Base-by-base conservation (phyloP, 2,113 vertebrate species). In the Dromaius novaehollandiae region DNA sequence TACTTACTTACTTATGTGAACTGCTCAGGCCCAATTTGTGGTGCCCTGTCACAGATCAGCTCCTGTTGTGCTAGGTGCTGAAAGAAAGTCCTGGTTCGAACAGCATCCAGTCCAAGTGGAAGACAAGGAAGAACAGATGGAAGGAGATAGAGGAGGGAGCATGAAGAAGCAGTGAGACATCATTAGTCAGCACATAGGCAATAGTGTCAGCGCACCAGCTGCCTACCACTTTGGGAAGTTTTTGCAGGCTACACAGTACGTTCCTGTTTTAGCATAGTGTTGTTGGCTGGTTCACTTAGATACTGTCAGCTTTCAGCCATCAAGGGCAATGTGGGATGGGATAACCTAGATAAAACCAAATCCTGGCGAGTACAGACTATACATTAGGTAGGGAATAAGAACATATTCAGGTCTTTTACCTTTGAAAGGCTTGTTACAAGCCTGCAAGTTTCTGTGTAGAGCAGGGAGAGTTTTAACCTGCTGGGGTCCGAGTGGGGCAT, bases 131-230 rank as follows among this genome's bases (percentile, higher is more conserved):
- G 48, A 63, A 53, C 95, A 96, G 93, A 94, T 95, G 95, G 95
- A 53, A 94, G 56, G 66, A 81, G 71, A 63, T 48, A 90, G 85
- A 44, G 85, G 69, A 80, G 66, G 48, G 58, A 83, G 89, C 71
- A 77, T 71, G 89, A 88, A 70, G 78, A 73, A 76, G 40, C 18
- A 85, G 85, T 74, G 95, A 80, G 90, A 86, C 34, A 66, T 42
- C 71, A 18, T 96, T 96, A 94, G 87, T 96, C 95, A 95, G 95
- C 96, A 93, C 66, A 82, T 7, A 66, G 85, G 75, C 91, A 80
- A 74, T 0, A 1, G 70, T 96, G 94, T 95, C 82, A 89, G 78
- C 88, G 25, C 71, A 86, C 88, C 89, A 96, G 89, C 89, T 96
- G 94, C 82, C 82, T 95, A 30, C 65, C 0, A 8, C 55, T 80